Percentiles rank a stretch among this genome's conserved stretches.
These are phyloP conservation scores for Tonatia bakeri DNA, from an alignment of 2,113 vertebrate genomes.

Conservation along the genomic window DNA sequence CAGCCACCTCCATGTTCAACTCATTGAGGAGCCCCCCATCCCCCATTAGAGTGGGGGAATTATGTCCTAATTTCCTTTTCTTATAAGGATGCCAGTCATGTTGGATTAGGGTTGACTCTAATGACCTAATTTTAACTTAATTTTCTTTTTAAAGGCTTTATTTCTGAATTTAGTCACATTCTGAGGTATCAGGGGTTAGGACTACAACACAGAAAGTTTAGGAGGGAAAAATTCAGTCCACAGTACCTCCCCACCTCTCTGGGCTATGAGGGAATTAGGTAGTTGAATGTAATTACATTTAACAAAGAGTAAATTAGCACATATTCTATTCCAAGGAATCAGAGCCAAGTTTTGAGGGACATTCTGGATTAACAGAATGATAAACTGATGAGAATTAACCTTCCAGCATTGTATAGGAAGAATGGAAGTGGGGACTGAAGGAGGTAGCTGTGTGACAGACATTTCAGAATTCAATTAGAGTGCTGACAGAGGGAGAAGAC, in stretches of 20 bases:
- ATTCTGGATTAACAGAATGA: background rate
- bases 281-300: background rate
- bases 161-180: background rate
- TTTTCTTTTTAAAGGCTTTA: background rate
- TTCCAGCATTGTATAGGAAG: background rate
- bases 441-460: background rate
- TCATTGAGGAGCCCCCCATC: background rate
- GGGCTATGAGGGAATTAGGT: too few relatives aligned
- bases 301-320: background rate
- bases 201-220: background rate
- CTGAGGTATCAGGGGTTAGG: background rate
- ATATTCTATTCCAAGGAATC: background rate
- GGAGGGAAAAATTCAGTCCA: background rate
- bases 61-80: background rate
- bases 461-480: background rate
- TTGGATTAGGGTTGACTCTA: background rate
- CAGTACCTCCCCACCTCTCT: background rate
- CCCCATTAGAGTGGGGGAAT: background rate
- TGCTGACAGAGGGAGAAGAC: background rate
- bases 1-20: background rate
- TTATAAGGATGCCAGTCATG: background rate
- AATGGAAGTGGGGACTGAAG: background rate
- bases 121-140: background rate
- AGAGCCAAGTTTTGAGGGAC: background rate
- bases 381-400: background rate